Conservation (phyloP, 2,113 vertebrate species). For the Collichthys lucidus region DNA sequence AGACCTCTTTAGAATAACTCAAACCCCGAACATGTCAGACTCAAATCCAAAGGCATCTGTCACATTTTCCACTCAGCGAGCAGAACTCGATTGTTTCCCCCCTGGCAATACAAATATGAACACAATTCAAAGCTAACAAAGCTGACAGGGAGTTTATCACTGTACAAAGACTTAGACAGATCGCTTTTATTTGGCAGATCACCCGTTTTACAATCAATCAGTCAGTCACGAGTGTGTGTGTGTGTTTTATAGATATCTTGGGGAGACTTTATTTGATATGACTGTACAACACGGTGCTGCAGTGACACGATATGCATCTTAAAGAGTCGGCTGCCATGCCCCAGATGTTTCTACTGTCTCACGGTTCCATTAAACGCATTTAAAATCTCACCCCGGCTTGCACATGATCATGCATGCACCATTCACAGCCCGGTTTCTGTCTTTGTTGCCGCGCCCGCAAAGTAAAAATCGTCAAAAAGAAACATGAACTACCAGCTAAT, state of each 20-base stretch:
- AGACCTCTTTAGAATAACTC: conserved; percentile 77
- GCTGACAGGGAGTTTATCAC: conserved; percentile 22
- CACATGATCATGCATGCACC: neutral
- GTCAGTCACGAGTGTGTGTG: neutral
- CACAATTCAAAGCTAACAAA: conserved; percentile 24
- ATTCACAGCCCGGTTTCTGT: too few relatives aligned
- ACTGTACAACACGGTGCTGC: neutral
- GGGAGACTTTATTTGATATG: neutral
- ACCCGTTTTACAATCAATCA: neutral
- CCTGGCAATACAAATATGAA: conserved; percentile 41
- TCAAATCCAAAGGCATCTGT: conserved; percentile 50
- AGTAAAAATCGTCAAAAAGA: neutral
- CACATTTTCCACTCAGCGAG: conserved; percentile 67
- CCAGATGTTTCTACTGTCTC: neutral
- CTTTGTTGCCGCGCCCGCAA: neutral
- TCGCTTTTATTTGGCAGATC: neutral
- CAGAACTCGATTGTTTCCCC: conserved; percentile 36
- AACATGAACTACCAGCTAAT: neutral
- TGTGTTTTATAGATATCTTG: neutral
- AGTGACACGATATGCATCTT: neutral
- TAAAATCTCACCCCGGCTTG: neutral
- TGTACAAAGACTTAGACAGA: neutral
- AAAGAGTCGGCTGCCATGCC: neutral
- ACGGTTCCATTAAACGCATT: neutral
- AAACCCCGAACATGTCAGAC: conserved; percentile 64